Evolutionary conservation across 2,888 invertebrate species (phyloP).

Genomic region (Flexamia atlantica): DNA sequence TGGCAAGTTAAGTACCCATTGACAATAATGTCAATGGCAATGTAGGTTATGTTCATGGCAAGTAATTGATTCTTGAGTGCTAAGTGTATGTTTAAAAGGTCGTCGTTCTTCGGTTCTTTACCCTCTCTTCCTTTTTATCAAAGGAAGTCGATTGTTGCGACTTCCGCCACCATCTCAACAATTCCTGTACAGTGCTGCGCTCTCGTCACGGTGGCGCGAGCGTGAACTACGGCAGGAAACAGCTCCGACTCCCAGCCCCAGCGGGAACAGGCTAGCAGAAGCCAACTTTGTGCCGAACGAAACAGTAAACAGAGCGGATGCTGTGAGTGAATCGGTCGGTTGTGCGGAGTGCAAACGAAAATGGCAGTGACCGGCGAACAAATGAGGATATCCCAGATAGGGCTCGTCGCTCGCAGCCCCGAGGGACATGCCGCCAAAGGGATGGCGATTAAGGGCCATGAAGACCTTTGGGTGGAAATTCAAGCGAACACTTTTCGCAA

Average conservation of each 20-base stretch:
- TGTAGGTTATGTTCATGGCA: too few species aligned
- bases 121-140: neutral
- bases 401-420: slow-evolving; percentile 92
- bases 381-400: slow-evolving; percentile 74
- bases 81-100: too few species aligned
- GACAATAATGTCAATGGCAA: too few species aligned
- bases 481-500: slow-evolving; percentile 97
- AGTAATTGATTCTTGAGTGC: too few species aligned
- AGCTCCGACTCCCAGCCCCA: neutral
- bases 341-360: neutral
- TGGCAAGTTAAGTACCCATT: too few species aligned
- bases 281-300: neutral
- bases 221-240: slow-evolving; percentile 20
- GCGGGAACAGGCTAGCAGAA: too few species aligned
- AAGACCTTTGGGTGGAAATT: slow-evolving; percentile 97
- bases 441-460: slow-evolving; percentile 96
- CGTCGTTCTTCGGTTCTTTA: too few species aligned
- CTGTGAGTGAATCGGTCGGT: neutral
- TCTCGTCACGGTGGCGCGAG: slow-evolving; percentile 12
- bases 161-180: neutral
- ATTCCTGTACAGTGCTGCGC: slow-evolving; percentile 10
- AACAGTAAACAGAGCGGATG: neutral
- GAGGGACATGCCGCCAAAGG: slow-evolving; percentile 97
- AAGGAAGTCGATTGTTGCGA: slow-evolving; percentile 1
- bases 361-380: slow-evolving; percentile 60